Evolutionary conservation across 2,797 vertebrate species (phyloP).

Genomic region (Notamacropus eugenii): DNA sequence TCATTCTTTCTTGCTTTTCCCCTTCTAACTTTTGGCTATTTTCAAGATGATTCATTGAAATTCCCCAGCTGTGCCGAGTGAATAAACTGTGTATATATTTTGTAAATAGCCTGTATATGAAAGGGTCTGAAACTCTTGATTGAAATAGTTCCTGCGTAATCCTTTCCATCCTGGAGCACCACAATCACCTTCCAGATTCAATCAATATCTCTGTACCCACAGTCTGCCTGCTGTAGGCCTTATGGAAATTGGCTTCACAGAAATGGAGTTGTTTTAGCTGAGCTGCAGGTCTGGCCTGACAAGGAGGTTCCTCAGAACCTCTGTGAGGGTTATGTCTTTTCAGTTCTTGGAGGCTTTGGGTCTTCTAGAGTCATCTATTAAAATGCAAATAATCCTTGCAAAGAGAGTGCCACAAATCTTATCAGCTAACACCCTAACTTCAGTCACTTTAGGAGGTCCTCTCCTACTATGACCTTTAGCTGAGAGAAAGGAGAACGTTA

Average conservation of each 20-base stretch:
- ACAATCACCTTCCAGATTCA: not conserved
- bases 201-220: not conserved
- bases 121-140: constrained; percentile 14
- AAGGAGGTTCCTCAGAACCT: not conserved
- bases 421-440: constrained; percentile 37
- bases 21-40: not conserved
- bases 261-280: not conserved
- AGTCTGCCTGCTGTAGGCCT: not conserved
- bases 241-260: constrained; percentile 5
- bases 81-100: not conserved
- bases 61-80: not conserved
- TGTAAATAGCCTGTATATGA: not conserved
- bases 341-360: not conserved
- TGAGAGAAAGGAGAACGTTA: not conserved
- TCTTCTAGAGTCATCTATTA: constrained; percentile 27
- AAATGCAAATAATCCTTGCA: not conserved
- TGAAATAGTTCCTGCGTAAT: not conserved
- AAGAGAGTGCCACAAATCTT: constrained; percentile 35
- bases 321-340: not conserved
- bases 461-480: not conserved
- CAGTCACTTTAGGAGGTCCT: not conserved
- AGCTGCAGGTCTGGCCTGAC: not conserved
- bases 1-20: not conserved
- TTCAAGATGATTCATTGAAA: constrained; percentile 1
- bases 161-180: not conserved